Conservation (phyloP, 2,888 invertebrate genomes). For the Eumacrocentrus americanus region DNA sequence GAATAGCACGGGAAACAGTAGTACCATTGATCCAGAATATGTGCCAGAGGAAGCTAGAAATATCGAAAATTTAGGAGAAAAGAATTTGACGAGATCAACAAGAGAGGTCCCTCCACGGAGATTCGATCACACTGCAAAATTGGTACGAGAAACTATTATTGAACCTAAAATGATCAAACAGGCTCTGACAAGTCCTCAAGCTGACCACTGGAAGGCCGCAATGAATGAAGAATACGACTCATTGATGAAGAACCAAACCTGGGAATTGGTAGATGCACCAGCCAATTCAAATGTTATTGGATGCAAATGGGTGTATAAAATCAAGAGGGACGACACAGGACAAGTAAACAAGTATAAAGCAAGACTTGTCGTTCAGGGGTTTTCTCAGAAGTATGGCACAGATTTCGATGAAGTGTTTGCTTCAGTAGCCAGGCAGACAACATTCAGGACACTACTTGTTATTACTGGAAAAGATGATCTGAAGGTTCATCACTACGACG, state of each 20-base stretch:
- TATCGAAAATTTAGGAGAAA: neutral
- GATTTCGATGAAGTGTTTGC: slow-evolving; percentile 38
- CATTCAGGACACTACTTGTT: slow-evolving; percentile 35
- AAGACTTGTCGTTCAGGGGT: slow-evolving; percentile 43
- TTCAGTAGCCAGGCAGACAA: slow-evolving; percentile 34
- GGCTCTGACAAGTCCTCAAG: neutral
- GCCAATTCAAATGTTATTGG: neutral
- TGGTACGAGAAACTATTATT: neutral
- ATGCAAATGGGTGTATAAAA: slow-evolving; percentile 10
- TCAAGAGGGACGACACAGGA: neutral
- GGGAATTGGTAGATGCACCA: neutral
- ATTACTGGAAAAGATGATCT: slow-evolving; percentile 34
- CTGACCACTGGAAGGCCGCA: neutral
- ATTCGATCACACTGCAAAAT: too few relatives aligned
- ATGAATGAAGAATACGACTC: slow-evolving; percentile 14
- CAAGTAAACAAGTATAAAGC: slow-evolving; percentile 28
- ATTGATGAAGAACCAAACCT: neutral
- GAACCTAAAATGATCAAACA: slow-evolving; percentile 10
- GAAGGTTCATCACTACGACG: slow-evolving; percentile 38
- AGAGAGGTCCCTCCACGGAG: too few relatives aligned
- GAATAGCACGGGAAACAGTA: neutral
- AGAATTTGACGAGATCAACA: too few relatives aligned
- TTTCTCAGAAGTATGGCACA: slow-evolving; percentile 34
- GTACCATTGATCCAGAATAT: neutral
- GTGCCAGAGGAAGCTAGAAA: neutral